A percentile compares a stretch with the other conserved stretches of the same genome.
Conservation (phyloP, 2,797 vertebrate genomes). For the Poecilia picta region DNA sequence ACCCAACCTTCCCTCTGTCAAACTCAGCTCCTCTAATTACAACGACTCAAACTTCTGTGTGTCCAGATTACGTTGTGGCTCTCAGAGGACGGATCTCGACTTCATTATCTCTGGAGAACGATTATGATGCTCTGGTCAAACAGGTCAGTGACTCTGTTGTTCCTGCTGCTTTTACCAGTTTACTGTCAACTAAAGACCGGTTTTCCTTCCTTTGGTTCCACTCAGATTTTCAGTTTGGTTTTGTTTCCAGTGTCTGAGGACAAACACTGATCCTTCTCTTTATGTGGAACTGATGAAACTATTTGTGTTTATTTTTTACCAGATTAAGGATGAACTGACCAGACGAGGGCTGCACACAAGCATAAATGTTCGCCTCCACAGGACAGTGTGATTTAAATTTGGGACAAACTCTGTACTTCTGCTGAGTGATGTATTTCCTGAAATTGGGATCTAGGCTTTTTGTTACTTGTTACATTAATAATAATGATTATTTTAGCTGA, state of each 20-base stretch:
- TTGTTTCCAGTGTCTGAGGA: background rate
- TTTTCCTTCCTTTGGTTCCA: background rate
- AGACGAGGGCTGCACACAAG: background rate
- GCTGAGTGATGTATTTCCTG: background rate
- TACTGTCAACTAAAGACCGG: background rate
- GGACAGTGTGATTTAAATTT: background rate
- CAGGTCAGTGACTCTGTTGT: background rate
- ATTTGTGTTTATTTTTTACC: background rate
- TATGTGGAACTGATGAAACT: background rate
- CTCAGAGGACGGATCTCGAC: background rate
- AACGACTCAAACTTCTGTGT: background rate
- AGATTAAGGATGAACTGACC: background rate
- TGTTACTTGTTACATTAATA: background rate
- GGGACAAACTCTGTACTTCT: background rate
- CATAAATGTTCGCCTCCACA: background rate
- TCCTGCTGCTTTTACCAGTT: background rate
- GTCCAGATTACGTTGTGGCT: background rate
- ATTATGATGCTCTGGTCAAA: background rate
- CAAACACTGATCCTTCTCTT: background rate
- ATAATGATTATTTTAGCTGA: background rate
- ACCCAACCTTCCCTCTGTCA: background rate
- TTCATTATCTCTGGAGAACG: too few species aligned
- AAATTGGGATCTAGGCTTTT: background rate
- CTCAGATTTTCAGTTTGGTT: background rate
- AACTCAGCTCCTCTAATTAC: background rate